A percentile compares a stretch with the other conserved stretches of the same genome.
phyloP scores from a whole-genome alignment of 2,888 invertebrate species.

The Mycogona germanica region DNA sequence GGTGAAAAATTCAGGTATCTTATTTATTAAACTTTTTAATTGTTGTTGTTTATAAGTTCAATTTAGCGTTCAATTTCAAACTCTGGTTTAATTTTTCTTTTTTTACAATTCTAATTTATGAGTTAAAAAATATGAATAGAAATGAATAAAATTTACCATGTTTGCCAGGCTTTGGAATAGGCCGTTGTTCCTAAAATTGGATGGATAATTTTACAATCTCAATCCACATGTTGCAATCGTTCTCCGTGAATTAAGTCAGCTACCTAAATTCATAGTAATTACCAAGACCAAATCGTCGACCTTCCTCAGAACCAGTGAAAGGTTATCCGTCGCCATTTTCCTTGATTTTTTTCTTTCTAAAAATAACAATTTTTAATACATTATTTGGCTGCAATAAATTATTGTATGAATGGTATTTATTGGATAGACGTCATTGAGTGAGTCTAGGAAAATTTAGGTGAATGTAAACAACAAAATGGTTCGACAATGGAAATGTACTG shows the following conservation, averaged over 20 bases:
- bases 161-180: constrained; percentile 61
- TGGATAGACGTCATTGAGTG: no score
- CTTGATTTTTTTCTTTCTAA: not conserved
- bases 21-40: no score
- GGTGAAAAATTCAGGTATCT: not conserved
- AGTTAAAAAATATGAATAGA: not conserved
- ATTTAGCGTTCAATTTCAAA: no score
- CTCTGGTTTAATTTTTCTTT: not conserved
- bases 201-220: constrained; percentile 23
- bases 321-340: constrained; percentile 9
- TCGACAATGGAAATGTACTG: no score
- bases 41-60: no score
- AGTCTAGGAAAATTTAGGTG: no score
- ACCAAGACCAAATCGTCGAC: constrained; percentile 12
- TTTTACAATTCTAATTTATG: not conserved
- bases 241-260: not conserved
- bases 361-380: no score
- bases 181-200: constrained; percentile 60
- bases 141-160: constrained; percentile 48
- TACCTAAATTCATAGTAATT: not conserved
- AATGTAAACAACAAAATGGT: no score
- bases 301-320: constrained; percentile 14
- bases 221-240: not conserved
- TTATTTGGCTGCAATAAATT: no score
- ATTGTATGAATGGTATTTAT: no score